Conservation (phyloP, 1,140 invertebrate species). For the Elymnias hypermnestra region DNA sequence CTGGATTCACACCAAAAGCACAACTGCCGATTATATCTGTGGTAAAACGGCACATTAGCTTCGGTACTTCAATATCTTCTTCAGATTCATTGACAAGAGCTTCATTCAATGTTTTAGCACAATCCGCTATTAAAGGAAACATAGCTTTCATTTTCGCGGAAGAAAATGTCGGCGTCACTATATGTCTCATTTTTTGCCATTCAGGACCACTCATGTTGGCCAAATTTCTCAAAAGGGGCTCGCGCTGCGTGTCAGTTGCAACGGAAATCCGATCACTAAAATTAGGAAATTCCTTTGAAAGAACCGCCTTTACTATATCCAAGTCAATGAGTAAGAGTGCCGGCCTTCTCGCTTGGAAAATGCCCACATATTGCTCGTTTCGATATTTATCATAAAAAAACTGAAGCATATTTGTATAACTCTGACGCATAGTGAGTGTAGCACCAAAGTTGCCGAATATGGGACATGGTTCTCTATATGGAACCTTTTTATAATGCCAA, state of each 20-base stretch:
- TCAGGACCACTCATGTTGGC: slow-evolving; percentile 67
- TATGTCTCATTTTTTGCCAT: slow-evolving; percentile 66
- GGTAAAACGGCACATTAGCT: slow-evolving; percentile 55
- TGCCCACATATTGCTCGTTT: slow-evolving; percentile 54
- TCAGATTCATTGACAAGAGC: slow-evolving; percentile 29
- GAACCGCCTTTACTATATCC: slow-evolving; percentile 64
- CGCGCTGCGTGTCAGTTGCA: slow-evolving; percentile 54
- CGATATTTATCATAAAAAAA: slow-evolving; percentile 52
- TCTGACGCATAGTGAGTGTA: slow-evolving; percentile 48
- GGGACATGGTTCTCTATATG: slow-evolving; percentile 61
- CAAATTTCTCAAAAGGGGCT: slow-evolving; percentile 62
- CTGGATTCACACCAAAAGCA: slow-evolving; percentile 62
- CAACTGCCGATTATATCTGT: slow-evolving; percentile 68
- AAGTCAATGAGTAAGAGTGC: slow-evolving; percentile 66
- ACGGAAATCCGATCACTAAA: slow-evolving; percentile 68
- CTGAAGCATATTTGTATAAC: slow-evolving; percentile 56
- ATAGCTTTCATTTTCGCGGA: slow-evolving; percentile 74
- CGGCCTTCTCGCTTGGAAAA: slow-evolving; percentile 65
- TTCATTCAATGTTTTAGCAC: slow-evolving; percentile 46
- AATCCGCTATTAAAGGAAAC: slow-evolving; percentile 65
- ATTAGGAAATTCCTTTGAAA: slow-evolving; percentile 66
- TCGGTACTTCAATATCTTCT: slow-evolving; percentile 49
- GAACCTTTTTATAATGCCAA: slow-evolving; percentile 51
- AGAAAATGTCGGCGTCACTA: slow-evolving; percentile 69
- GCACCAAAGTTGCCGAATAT: slow-evolving; percentile 68